These are phyloP conservation scores for Vollenhovia emeryi DNA, from an alignment of 1,140 invertebrate genomes.

Conservation along the genomic window DNA sequence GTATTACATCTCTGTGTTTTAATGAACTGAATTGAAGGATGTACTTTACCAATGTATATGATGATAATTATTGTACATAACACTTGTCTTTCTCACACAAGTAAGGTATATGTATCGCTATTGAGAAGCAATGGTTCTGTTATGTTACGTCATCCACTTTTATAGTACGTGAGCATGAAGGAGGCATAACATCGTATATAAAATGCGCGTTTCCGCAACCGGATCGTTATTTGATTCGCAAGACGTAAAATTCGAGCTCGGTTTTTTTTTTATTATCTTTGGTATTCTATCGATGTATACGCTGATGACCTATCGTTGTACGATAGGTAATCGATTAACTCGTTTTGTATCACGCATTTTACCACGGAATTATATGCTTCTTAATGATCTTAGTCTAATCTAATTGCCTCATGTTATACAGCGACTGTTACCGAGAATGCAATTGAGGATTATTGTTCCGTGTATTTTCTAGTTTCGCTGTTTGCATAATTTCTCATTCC, in stretches of 20 bases:
- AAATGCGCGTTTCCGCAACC: slow-evolving; percentile 35
- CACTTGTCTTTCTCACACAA: slow-evolving; percentile 70
- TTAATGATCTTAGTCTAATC: slow-evolving; percentile 3
- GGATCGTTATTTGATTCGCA: background rate
- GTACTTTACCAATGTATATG: slow-evolving; percentile 72
- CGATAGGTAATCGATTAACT: background rate
- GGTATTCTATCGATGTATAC: background rate
- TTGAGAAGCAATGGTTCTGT: slow-evolving; percentile 44
- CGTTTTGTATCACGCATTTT: slow-evolving; percentile 24
- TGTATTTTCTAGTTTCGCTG: background rate
- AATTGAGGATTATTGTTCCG: background rate
- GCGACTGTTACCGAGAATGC: slow-evolving; percentile 3
- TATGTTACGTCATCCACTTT: slow-evolving; percentile 54
- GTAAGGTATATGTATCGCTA: slow-evolving; percentile 39
- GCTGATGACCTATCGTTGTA: background rate
- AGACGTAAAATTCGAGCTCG: background rate
- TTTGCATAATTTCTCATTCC: background rate
- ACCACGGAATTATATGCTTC: slow-evolving; percentile 12
- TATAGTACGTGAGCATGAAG: slow-evolving; percentile 38
- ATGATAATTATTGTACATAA: slow-evolving; percentile 77
- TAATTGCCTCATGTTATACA: slow-evolving; percentile 27
- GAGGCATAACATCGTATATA: slow-evolving; percentile 27
- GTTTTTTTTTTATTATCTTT: slow-evolving; percentile 42
- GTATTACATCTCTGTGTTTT: slow-evolving; percentile 66
- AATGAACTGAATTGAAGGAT: slow-evolving; percentile 72